phyloP scores from a whole-genome alignment of 2,797 vertebrate genomes.

The Furcifer pardalis region DNA sequence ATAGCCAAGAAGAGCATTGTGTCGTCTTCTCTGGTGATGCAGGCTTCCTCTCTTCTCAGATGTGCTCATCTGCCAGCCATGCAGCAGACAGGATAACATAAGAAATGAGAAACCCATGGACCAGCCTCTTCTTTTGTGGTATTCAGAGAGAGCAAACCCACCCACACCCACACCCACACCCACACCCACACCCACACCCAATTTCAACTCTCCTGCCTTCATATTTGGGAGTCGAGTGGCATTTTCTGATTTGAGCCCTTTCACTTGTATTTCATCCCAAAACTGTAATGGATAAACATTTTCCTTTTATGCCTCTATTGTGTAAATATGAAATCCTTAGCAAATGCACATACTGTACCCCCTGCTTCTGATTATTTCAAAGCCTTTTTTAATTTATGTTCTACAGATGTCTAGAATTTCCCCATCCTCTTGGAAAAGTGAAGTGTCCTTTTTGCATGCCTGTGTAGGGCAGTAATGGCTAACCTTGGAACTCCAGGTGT shows the following conservation, averaged over 20 bases:
- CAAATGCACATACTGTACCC: neutral
- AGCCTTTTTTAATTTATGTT: neutral
- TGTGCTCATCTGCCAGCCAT: neutral
- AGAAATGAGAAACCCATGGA: neutral
- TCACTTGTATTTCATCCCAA: conserved; percentile 12
- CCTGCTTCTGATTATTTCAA: neutral
- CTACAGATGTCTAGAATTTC: neutral
- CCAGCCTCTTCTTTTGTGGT: neutral
- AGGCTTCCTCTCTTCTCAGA: conserved; percentile 50
- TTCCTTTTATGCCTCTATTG: neutral
- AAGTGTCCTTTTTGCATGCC: neutral
- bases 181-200: too few relatives aligned
- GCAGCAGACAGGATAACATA: conserved; percentile 8
- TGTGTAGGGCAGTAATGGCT: too few relatives aligned
- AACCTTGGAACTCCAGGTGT: too few relatives aligned
- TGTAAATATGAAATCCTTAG: neutral
- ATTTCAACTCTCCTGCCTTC: neutral
- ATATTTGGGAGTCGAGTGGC: neutral
- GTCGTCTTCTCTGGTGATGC: conserved; percentile 38
- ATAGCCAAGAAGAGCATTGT: neutral
- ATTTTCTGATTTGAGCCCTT: neutral
- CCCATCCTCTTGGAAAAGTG: neutral
- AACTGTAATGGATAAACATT: conserved; percentile 5
- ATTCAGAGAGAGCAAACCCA: neutral
- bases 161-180: too few relatives aligned